Evolutionary conservation across 2,113 vertebrate species (phyloP), one percentile per base, ranked within the genome.

Genomic region (Plestiodon gilberti): DNA sequence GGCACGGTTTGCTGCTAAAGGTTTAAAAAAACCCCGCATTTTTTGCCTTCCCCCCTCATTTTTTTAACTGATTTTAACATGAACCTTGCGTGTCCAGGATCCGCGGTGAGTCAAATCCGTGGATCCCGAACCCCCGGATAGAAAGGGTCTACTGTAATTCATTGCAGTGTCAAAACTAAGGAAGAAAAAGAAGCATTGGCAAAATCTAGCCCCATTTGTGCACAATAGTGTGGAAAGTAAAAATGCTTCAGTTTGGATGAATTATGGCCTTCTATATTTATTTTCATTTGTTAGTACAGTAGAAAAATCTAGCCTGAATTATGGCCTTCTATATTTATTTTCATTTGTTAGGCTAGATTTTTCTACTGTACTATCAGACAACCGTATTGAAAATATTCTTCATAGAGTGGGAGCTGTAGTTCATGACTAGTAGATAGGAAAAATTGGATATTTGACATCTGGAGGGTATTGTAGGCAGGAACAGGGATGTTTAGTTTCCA

Each of bases 371-470:
- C 43, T 48, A 28, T 55, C 75, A 70, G 30, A 73, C 15, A 86
- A 77, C 5, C 59, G 48, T 30, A 87, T 1, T 89, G 64, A 67
- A 25, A 86, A 83, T 78, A 22, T 74, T 40, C 20, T 78, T 90
- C 57, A 8, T 82, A 3, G 35, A 43, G 71, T 79, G 52, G 30
- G 13, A 80, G 77, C 5, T 81, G 35, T 9, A 33, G 43, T 82
- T 67, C 90, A 64, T 91, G 6, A 77, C 14, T 64, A 23, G 28
- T 61, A 69, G 18, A 52, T 70, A 4, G 0, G 35, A 57, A 62
- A 78, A 91, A 86, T 18, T 18, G 2, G 11, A 30, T 87, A 89
- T 67, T 67, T 78, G 33, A 87, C 28, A 75, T 20, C 17, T n/a
- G 23, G 18, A 30, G 61, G 35, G n/a, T 74, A n/a, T 22, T 64